Evolutionary conservation across 2,113 vertebrate genomes (phyloP).

Genomic region (Sinocyclocheilus maitianheensis): DNA sequence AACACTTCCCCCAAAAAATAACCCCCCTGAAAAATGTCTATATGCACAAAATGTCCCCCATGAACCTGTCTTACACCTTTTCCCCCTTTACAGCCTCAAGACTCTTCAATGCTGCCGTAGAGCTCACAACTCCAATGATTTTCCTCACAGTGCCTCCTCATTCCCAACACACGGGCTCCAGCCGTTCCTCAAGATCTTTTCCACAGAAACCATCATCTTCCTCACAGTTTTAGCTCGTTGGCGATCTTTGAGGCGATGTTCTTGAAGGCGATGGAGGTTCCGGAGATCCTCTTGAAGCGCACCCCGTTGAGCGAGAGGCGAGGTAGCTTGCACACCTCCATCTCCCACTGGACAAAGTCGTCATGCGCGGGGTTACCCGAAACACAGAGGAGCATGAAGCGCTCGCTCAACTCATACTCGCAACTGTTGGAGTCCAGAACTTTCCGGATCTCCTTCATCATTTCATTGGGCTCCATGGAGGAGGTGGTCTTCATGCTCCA

Average conservation of each 20-base stretch:
- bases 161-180: conserved; percentile 35
- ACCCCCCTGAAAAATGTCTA: conserved; percentile 50
- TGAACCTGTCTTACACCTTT: conserved; percentile 40
- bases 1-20: conserved; percentile 48
- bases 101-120: conserved; percentile 31
- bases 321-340: conserved; percentile 97
- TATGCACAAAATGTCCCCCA: conserved; percentile 52
- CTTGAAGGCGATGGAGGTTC: conserved; percentile 89
- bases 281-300: conserved; percentile 86
- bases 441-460: conserved; percentile 88
- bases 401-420: conserved; percentile 81
- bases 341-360: conserved; percentile 94
- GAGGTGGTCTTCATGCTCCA: conserved; percentile 92
- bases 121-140: conserved; percentile 30
- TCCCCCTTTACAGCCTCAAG: conserved; percentile 48
- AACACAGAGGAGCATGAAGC: conserved; percentile 82
- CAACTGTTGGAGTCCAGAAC: conserved; percentile 87
- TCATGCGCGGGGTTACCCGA: conserved; percentile 79
- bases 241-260: conserved; percentile 88
- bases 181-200: conserved; percentile 1
- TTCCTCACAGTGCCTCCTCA: conserved; percentile 32
- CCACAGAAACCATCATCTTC: conserved; percentile 1
- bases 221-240: conserved; percentile 88
- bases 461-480: conserved; percentile 85
- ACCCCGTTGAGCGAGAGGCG: conserved; percentile 94